These are phyloP conservation scores for Catagonus wagneri DNA, from an alignment of 2,113 vertebrate genomes.

Conservation along the genomic window DNA sequence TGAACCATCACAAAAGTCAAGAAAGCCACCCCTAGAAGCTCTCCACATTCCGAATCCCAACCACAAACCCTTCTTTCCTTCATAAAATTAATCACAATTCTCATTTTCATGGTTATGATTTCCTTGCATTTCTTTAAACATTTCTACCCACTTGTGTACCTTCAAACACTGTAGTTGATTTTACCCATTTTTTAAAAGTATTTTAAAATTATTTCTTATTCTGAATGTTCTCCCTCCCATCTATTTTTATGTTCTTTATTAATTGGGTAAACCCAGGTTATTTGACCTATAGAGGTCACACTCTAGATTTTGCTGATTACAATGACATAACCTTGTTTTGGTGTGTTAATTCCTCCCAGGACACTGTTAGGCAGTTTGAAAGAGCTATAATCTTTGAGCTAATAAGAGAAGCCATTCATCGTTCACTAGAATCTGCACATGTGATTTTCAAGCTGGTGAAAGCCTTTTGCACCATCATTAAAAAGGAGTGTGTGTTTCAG, in stretches of 20 bases:
- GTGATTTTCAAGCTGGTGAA: not conserved
- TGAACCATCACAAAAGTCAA: not conserved
- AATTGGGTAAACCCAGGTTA: not conserved
- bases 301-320: conserved; percentile 14
- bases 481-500: not conserved
- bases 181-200: not conserved
- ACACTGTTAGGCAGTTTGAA: conserved; percentile 23
- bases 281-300: not conserved
- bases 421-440: not conserved
- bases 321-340: not conserved
- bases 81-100: not conserved
- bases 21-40: not conserved
- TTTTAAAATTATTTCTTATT: not conserved
- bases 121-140: conserved; percentile 17
- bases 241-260: conserved; percentile 21
- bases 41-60: not conserved
- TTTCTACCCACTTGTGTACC: not conserved
- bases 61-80: not conserved
- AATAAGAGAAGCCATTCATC: conserved; percentile 46
- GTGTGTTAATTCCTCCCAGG: conserved; percentile 56
- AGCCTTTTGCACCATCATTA: not conserved
- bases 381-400: conserved; percentile 7
- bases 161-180: not conserved
- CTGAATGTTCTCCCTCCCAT: not conserved
- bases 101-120: not conserved